Conservation (phyloP, 2,113 vertebrate genomes). For the Phylloscopus trochiloides region DNA sequence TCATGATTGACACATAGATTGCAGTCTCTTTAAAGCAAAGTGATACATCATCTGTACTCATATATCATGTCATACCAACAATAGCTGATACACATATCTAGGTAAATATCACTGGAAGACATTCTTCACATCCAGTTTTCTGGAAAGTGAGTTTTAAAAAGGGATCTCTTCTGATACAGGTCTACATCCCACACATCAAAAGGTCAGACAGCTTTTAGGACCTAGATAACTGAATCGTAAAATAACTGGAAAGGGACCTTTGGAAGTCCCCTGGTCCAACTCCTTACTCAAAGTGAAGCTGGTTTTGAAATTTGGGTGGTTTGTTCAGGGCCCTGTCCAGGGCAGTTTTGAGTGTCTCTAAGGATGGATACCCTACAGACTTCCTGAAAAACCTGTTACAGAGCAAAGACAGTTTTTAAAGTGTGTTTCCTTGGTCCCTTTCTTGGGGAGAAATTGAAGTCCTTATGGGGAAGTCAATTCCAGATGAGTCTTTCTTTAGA, state of each 20-base stretch:
- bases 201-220: background rate
- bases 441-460: background rate
- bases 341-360: background rate
- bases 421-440: background rate
- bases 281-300: background rate
- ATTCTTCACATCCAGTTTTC: background rate
- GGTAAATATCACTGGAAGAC: background rate
- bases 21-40: conserved; percentile 1
- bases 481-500: background rate
- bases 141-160: background rate
- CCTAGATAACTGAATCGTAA: background rate
- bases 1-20: conserved; percentile 4
- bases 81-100: background rate
- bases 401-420: background rate
- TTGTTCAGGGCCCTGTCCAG: background rate
- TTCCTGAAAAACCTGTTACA: background rate
- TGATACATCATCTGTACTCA: background rate
- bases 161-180: background rate
- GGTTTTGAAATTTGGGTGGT: background rate
- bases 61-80: background rate
- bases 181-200: background rate
- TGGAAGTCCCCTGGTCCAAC: background rate
- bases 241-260: background rate
- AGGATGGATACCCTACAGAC: background rate
- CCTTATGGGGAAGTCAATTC: background rate